Evolutionary conservation across 2,888 invertebrate species (phyloP), one percentile per base, ranked within the genome.

Genomic region (Cheilosia soror): DNA sequence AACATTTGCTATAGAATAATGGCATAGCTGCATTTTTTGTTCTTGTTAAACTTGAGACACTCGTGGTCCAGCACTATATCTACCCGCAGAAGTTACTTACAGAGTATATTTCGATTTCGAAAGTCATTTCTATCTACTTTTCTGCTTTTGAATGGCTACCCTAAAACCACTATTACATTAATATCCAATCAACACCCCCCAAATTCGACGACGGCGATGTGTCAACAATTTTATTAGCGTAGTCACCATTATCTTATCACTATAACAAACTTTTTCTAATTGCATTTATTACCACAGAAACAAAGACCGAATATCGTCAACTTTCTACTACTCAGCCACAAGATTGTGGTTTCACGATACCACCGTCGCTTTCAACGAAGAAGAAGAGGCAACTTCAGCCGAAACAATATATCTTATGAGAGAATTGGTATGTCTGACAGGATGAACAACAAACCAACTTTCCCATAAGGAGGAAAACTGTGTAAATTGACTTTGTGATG

Each of bases 371-470:
- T 42, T 25, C 33, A 44, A 29, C 31, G 13, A 25, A 49, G 37
- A 15, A 49, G 20, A 31, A 9, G n/a, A 58, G 37, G 29, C 25
- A 69, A 71, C 49, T 58, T 29, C 15, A 33, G 11, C 9, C 37
- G 25, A 72, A 42, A 72, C 49, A 51, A 72, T 49, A 42, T 31
- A 40, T 31, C 53, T 53, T 4, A 31, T 62, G 53, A 51, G 33
- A 72, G 62, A 72, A 72, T 53, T 44, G 53, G 42, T 53, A 20
- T 31, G 51, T 72, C 72, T 62, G 51, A 71, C 15, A 60, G 37
- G 29, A 42, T 51, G 44, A 62, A 51, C 51, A 72, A 60, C 62
- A 42, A 53, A 4, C 11, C 53, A 53, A 62, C 72, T 60, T 62
- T 60, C 13, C 13, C 42, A n/a, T 13, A 42, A 72, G 51, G 25